Evolutionary conservation across 1,140 invertebrate species (phyloP).

Genomic region (Drosophila nebulosa): DNA sequence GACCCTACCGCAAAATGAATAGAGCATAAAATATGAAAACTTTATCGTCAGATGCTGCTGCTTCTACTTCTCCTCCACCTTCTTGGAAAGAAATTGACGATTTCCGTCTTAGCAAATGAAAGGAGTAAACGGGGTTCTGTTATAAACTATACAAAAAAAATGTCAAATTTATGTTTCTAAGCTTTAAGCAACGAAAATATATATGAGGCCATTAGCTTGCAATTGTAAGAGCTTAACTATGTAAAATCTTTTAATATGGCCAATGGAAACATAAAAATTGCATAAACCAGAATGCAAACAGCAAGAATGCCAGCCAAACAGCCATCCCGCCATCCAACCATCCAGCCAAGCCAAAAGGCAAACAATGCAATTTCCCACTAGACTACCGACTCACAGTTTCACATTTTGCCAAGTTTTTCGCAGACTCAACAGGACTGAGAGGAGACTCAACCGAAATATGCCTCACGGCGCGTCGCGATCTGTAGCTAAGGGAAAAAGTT

Average conservation of each 20-base stretch:
- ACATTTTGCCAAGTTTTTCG: background rate
- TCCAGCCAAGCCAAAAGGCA: constrained; percentile 57
- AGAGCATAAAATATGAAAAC: constrained; percentile 63
- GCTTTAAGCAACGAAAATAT: constrained; percentile 43
- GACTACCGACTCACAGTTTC: background rate
- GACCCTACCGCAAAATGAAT: constrained; percentile 24
- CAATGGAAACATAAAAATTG: constrained; percentile 62
- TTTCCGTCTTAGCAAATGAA: constrained; percentile 42
- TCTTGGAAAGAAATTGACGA: constrained; percentile 49
- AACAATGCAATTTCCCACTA: constrained; percentile 69
- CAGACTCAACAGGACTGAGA: background rate
- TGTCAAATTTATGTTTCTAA: background rate
- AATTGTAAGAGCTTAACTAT: constrained; percentile 61
- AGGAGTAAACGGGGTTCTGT: background rate
- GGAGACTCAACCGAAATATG: constrained; percentile 40
- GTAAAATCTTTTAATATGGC: constrained; percentile 69
- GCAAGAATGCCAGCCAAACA: constrained; percentile 32
- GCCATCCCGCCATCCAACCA: background rate
- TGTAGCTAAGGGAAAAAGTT: constrained; percentile 40
- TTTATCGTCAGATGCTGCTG: constrained; percentile 36
- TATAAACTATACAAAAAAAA: background rate
- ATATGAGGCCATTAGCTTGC: constrained; percentile 55
- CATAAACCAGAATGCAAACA: constrained; percentile 72
- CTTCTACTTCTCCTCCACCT: too few species aligned
- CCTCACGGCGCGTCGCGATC: constrained; percentile 50